These are phyloP conservation scores for Hafferia zeledoni DNA, from an alignment of 2,797 vertebrate genomes.

Conservation along the genomic window DNA sequence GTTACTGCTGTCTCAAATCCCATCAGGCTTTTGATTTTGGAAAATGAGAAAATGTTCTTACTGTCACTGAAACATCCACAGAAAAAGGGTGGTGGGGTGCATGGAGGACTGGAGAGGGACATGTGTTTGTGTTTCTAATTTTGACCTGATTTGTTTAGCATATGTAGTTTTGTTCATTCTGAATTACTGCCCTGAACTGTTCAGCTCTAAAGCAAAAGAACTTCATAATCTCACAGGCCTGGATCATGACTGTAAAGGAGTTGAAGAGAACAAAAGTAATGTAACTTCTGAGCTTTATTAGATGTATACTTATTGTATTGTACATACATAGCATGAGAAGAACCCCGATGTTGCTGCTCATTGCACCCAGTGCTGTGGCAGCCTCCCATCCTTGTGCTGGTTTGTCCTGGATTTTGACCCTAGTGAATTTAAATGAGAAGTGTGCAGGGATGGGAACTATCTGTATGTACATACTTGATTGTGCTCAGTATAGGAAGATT, in stretches of 20 bases:
- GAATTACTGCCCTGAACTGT: neutral
- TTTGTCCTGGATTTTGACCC: neutral
- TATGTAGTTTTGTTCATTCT: neutral
- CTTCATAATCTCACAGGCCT: neutral
- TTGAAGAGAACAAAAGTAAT: neutral
- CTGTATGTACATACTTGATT: accelerated
- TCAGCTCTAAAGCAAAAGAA: neutral
- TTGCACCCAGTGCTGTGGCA: accelerated
- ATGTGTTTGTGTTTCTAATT: slow-evolving; percentile 20
- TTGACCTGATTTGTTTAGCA: neutral
- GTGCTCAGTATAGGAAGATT: neutral
- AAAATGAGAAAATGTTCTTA: neutral
- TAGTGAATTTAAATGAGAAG: neutral
- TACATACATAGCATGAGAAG: accelerated
- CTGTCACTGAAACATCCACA: neutral
- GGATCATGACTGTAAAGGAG: neutral
- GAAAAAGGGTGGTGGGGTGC: neutral
- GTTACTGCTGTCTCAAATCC: neutral
- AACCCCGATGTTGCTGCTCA: neutral
- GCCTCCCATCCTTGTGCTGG: neutral
- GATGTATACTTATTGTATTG: neutral
- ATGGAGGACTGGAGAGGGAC: neutral
- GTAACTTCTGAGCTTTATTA: neutral
- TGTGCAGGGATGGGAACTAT: neutral
- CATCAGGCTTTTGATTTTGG: neutral